Evolutionary conservation across 1,140 invertebrate genomes (phyloP), one percentile per base, ranked within the genome.

Genomic region (Onthophagus taurus): DNA sequence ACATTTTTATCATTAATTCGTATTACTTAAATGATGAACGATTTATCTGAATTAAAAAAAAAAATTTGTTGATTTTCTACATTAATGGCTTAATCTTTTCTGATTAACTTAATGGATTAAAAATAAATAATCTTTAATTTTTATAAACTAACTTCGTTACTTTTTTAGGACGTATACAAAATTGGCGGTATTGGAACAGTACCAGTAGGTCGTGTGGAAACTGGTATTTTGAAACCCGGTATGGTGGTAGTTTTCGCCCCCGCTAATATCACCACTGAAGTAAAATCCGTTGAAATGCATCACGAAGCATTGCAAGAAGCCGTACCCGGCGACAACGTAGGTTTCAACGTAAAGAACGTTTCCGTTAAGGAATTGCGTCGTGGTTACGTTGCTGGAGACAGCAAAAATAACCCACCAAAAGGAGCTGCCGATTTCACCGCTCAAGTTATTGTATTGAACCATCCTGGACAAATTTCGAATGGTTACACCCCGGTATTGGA

Each of bases 171-270:
- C 72, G 93, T 97, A 17, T 97, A 97, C 83, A 97, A 97, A 77
- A 97, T 97, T 69, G 93, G 92, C 59, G 93, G 91, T 78, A 97
- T 97, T 70, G 93, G 92, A 71, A 97, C 93, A 65, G 93, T 97
- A 65, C 93, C 92, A 44, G 93, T 97, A 31, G 93, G 93, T 58
- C 78, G 93, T 68, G 91, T 97, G 33, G 93, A 97, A 72, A 97
- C 93, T 65, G 93, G 93, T 62, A 71, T 95, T 46, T 66, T 97
- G 48, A 97, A 97, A 66, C 91, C 93, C 34, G 92, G 91, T 65
- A 89, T 80, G 73, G 80, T 94, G 52, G 89, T 94, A 23, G 88
- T 86, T 11, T 93, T 93, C 61, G 90, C 90, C 41, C 90, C 86
- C 30, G 81, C 77, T 50, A 81, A 81, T 66, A 70, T 94, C 57